These are phyloP conservation scores for Cosmia pyralina DNA, from an alignment of 2,888 invertebrate species.

Conservation along the genomic window DNA sequence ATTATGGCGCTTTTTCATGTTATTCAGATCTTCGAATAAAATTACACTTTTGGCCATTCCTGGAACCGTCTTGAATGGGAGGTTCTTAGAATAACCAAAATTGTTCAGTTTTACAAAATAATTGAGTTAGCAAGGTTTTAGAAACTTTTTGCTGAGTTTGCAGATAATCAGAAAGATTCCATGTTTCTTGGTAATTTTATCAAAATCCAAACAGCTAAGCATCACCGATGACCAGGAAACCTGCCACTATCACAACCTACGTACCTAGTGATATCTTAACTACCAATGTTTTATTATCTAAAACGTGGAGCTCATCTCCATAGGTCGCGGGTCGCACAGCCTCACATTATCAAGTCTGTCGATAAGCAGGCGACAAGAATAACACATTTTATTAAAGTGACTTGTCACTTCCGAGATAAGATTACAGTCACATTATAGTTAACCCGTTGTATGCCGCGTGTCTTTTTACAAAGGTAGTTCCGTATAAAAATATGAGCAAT, in stretches of 20 bases:
- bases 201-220: background rate
- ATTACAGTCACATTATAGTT: constrained; percentile 27
- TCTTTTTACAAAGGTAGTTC: background rate
- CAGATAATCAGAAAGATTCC: background rate
- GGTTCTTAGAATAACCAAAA: background rate
- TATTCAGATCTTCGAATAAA: background rate
- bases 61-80: background rate
- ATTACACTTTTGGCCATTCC: background rate
- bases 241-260: background rate
- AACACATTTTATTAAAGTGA: constrained; percentile 50
- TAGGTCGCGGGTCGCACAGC: constrained; percentile 46
- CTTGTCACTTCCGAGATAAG: constrained; percentile 54
- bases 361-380: constrained; percentile 53
- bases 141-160: background rate
- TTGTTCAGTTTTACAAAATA: no score
- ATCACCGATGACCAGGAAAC: background rate
- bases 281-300: constrained; percentile 34
- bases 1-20: no score
- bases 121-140: background rate
- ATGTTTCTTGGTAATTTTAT: no score
- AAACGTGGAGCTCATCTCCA: constrained; percentile 14
- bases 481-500: background rate
- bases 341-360: constrained; percentile 27
- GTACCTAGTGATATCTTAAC: constrained; percentile 41
- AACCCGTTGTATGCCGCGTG: constrained; percentile 12